Conservation (phyloP, 2,888 invertebrate species). For the Rotaria macrura region DNA sequence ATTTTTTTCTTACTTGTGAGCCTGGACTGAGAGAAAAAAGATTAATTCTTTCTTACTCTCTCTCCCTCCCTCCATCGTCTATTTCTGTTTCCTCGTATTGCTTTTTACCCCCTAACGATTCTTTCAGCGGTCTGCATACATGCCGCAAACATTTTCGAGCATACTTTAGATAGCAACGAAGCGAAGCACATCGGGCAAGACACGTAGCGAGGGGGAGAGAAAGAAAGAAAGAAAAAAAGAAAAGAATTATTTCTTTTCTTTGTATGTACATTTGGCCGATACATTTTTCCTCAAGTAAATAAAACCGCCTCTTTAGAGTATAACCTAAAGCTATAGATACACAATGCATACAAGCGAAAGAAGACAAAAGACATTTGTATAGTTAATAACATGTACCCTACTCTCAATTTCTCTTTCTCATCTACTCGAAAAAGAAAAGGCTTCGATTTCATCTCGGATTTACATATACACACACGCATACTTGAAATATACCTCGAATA, state of each 20-base stretch:
- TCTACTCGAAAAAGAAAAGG: not conserved
- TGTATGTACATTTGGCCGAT: not conserved
- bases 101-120: not conserved
- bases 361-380: not conserved
- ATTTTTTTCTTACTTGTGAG: not conserved
- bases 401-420: not conserved
- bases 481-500: not conserved
- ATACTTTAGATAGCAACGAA: not conserved
- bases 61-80: not conserved
- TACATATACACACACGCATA: not conserved
- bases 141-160: not conserved
- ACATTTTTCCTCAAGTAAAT: not conserved
- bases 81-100: not conserved
- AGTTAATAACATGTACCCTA: not conserved
- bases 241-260: not conserved
- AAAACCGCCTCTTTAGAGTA: not conserved
- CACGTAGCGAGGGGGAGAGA: no score
- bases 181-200: not conserved
- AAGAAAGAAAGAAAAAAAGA: not conserved
- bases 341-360: not conserved
- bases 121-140: not conserved
- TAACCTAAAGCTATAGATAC: not conserved
- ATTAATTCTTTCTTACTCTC: not conserved
- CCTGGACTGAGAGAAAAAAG: not conserved
- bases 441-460: not conserved